These are phyloP conservation scores for Salminus brasiliensis DNA, from an alignment of 2,113 vertebrate species.

Conservation along the genomic window DNA sequence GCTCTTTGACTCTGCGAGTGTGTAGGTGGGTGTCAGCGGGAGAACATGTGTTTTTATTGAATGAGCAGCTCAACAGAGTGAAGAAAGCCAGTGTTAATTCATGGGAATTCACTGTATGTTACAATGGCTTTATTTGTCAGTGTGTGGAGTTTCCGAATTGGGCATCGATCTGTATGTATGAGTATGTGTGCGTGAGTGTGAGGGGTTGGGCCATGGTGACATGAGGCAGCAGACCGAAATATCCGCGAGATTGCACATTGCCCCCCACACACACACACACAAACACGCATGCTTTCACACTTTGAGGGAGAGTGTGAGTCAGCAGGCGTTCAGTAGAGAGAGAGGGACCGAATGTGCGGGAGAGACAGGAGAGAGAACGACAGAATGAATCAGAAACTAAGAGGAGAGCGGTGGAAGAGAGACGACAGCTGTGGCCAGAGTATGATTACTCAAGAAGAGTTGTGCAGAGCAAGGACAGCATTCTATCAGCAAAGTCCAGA, in stretches of 20 bases:
- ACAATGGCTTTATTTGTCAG: background rate
- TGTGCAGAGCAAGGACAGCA: slow-evolving; percentile 6
- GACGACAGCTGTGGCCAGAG: slow-evolving; percentile 19
- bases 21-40: slow-evolving; percentile 1
- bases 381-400: slow-evolving; percentile 21
- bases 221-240: slow-evolving; percentile 24
- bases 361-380: slow-evolving; percentile 2
- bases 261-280: background rate
- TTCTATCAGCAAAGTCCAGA: slow-evolving; percentile 5
- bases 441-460: slow-evolving; percentile 30
- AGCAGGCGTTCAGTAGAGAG: slow-evolving; percentile 8
- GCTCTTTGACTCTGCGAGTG: background rate
- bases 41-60: background rate
- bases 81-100: background rate
- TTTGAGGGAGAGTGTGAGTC: slow-evolving; percentile 36
- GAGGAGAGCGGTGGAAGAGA: slow-evolving; percentile 9
- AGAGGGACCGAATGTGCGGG: slow-evolving; percentile 14
- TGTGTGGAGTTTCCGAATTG: background rate
- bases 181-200: background rate
- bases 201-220: slow-evolving; percentile 28
- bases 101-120: background rate
- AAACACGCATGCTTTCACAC: slow-evolving; percentile 18
- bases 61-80: background rate
- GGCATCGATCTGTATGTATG: slow-evolving; percentile 13
- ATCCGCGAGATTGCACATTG: slow-evolving; percentile 30